Conservation (phyloP, 1,140 invertebrate genomes). For the Adelges cooleyi region DNA sequence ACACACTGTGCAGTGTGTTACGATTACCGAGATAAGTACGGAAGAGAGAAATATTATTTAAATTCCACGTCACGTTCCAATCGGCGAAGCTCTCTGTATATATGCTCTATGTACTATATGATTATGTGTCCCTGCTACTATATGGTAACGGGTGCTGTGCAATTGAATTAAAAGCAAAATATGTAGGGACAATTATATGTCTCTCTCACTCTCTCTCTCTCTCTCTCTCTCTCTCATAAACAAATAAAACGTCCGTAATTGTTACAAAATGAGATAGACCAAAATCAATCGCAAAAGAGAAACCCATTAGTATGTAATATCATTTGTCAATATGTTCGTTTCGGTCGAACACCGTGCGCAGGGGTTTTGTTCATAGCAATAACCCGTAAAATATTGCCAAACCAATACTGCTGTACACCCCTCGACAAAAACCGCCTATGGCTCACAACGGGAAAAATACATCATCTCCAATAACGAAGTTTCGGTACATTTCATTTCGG, state of each 20-base stretch:
- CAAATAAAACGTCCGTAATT: neutral
- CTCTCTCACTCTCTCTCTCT: too few relatives aligned
- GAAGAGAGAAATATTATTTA: too few relatives aligned
- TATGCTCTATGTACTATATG: too few relatives aligned
- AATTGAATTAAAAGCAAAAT: too few relatives aligned
- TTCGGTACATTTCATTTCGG: neutral
- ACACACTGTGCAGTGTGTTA: too few relatives aligned
- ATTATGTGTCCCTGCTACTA: too few relatives aligned
- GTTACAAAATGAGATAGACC: conserved; percentile 5
- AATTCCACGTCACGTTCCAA: too few relatives aligned
- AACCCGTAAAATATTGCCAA: conserved; percentile 17
- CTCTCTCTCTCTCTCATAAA: too few relatives aligned
- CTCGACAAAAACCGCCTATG: neutral
- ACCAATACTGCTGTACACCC: neutral
- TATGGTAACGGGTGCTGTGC: too few relatives aligned
- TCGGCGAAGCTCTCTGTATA: too few relatives aligned
- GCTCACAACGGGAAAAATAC: conserved; percentile 8
- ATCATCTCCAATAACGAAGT: conserved; percentile 12
- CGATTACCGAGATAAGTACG: too few relatives aligned
- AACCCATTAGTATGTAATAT: conserved; percentile 25
- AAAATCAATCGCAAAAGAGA: conserved; percentile 11
- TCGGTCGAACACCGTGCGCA: conserved; percentile 6
- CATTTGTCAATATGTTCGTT: conserved; percentile 25
- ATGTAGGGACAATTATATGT: too few relatives aligned
- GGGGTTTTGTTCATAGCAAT: conserved; percentile 27